phyloP scores from a whole-genome alignment of 2,797 vertebrate genomes.

The Spea hammondii region DNA sequence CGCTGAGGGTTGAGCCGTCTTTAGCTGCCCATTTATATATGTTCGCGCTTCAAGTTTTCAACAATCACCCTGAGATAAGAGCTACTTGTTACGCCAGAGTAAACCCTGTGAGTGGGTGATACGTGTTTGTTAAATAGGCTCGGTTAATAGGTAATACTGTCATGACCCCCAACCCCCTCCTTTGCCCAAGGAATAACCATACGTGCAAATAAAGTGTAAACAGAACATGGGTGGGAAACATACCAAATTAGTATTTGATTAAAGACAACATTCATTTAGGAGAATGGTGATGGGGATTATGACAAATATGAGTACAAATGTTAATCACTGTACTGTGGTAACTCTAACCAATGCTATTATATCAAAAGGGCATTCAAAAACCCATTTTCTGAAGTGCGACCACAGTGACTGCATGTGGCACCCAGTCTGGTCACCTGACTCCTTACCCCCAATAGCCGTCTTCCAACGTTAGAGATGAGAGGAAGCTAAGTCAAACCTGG shows the following conservation, averaged over 20 bases:
- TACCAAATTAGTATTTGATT: constrained; percentile 19
- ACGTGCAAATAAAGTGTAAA: constrained; percentile 1
- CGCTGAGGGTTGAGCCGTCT: background rate
- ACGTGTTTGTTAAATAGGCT: constrained; percentile 39
- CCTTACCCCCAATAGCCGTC: too few species aligned
- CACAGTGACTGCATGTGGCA: too few species aligned
- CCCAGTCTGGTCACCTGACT: too few species aligned
- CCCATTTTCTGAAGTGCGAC: too few species aligned
- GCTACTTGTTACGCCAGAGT: constrained; percentile 27
- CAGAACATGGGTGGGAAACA: constrained; percentile 23
- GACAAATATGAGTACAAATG: constrained; percentile 11
- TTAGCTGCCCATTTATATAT: constrained; percentile 37
- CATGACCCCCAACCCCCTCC: constrained; percentile 6
- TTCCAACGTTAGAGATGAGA: too few species aligned
- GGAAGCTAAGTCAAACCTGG: too few species aligned
- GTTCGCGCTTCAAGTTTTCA: background rate
- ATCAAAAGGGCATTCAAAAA: too few species aligned
- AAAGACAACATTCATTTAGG: background rate
- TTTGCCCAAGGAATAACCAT: background rate
- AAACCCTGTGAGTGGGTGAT: constrained; percentile 36
- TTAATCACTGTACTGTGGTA: constrained; percentile 3
- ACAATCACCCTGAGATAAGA: constrained; percentile 33
- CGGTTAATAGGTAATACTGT: background rate
- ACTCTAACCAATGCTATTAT: background rate
- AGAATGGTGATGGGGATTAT: background rate